Conservation (phyloP, 2,888 invertebrate genomes). For the Pardosa pseudoannulata region DNA sequence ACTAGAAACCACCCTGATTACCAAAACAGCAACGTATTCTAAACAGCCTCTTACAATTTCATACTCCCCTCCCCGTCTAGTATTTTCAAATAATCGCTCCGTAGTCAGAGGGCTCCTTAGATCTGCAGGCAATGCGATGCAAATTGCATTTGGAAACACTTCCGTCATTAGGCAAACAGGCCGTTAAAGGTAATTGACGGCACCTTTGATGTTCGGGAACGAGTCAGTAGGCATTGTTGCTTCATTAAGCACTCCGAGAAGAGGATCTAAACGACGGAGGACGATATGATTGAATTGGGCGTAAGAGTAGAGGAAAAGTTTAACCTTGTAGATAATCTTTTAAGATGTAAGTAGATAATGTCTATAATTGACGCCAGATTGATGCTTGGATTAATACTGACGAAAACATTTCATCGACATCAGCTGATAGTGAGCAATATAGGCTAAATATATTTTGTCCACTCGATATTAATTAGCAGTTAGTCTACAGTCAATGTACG, state of each 20-base stretch:
- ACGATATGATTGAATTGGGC: slow-evolving; percentile 10
- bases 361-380: background rate
- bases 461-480: background rate
- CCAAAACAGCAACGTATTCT: background rate
- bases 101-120: background rate
- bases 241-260: slow-evolving; percentile 5
- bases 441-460: background rate
- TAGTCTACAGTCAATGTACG: background rate
- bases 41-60: background rate
- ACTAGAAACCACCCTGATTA: background rate
- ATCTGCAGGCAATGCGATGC: slow-evolving; percentile 12
- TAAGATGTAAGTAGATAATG: background rate
- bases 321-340: slow-evolving; percentile 4
- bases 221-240: slow-evolving; percentile 6
- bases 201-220: slow-evolving; percentile 8
- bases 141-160: slow-evolving; percentile 21
- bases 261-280: slow-evolving; percentile 11
- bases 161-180: slow-evolving; percentile 8
- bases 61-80: background rate
- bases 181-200: slow-evolving; percentile 21
- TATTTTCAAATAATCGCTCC: slow-evolving; percentile 2
- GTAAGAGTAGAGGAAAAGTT: background rate
- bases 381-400: background rate
- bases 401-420: background rate
- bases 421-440: background rate